These are phyloP conservation scores for Dicranocentrus wangi DNA, from an alignment of 2,888 invertebrate genomes.

Conservation along the genomic window DNA sequence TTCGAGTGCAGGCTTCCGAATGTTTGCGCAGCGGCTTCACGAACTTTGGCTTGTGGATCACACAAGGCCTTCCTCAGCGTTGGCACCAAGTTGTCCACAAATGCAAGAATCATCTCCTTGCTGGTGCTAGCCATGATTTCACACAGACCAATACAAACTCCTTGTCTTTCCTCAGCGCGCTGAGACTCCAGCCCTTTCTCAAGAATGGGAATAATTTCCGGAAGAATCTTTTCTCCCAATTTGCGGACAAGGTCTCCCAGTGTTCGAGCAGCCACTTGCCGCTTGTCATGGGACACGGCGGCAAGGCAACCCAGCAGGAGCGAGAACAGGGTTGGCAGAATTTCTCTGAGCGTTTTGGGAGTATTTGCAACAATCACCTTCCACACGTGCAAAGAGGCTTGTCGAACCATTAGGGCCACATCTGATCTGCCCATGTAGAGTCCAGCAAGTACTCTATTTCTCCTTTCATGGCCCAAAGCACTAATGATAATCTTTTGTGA, in stretches of 20 bases:
- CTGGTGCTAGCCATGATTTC: slow-evolving; percentile 99
- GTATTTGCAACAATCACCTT: slow-evolving; percentile 99
- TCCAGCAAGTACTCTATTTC: slow-evolving; percentile 94
- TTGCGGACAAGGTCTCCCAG: slow-evolving; percentile 97
- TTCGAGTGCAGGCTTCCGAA: slow-evolving; percentile 97
- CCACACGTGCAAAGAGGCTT: slow-evolving; percentile 99
- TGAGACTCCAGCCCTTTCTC: slow-evolving; percentile 94
- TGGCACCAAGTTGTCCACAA: slow-evolving; percentile 90
- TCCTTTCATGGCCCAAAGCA: slow-evolving; percentile 89
- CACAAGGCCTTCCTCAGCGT: slow-evolving; percentile 95
- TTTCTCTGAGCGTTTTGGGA: slow-evolving; percentile 95
- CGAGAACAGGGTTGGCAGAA: slow-evolving; percentile 93
- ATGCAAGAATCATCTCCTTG: slow-evolving; percentile 92
- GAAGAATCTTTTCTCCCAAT: slow-evolving; percentile 96
- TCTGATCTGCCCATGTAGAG: slow-evolving; percentile 98
- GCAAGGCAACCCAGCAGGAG: slow-evolving; percentile 94
- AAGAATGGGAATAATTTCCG: slow-evolving; percentile 97
- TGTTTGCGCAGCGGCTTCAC: slow-evolving; percentile 95
- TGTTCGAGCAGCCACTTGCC: slow-evolving; percentile 83
- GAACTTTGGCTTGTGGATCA: slow-evolving; percentile 92
- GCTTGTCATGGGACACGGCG: slow-evolving; percentile 95
- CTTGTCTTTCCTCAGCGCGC: slow-evolving; percentile 95
- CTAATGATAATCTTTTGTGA: slow-evolving; percentile 88
- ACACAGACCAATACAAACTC: slow-evolving; percentile 97
- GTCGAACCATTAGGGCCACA: slow-evolving; percentile 95